Evolutionary conservation across 64 coral and sea anemone species (phyloP).

Genomic region (Anthopleura sola): DNA sequence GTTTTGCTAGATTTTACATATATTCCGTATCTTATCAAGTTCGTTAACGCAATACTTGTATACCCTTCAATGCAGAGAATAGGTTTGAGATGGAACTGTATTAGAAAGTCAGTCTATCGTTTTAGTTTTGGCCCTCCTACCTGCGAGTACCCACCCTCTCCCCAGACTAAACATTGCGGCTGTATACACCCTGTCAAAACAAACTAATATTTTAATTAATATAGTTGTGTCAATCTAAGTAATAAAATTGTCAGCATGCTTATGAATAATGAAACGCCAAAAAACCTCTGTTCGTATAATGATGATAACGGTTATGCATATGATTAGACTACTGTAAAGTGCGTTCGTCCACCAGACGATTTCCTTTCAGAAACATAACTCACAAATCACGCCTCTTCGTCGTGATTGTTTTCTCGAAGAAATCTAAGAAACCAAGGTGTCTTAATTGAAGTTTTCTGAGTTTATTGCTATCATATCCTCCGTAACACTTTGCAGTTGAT

Average conservation of each 20-base stretch:
- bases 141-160: not conserved
- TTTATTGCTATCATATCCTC: not conserved
- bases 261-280: conserved; percentile 1
- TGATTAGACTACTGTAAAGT: not conserved
- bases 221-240: not conserved
- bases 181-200: not conserved
- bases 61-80: no score
- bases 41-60: no score
- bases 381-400: not conserved
- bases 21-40: no score
- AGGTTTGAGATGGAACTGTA: no score
- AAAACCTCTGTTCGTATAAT: not conserved
- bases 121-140: not conserved
- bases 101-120: not conserved
- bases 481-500: not conserved
- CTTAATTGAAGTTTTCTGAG: not conserved
- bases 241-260: conserved; percentile 13
- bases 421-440: not conserved
- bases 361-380: not conserved
- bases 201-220: not conserved
- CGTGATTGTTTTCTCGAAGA: not conserved
- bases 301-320: not conserved
- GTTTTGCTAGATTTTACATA: no score
- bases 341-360: not conserved
- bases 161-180: not conserved